These are phyloP conservation scores for Otolemur crassicaudatus DNA, from an alignment of 2,797 vertebrate genomes.

Conservation along the genomic window DNA sequence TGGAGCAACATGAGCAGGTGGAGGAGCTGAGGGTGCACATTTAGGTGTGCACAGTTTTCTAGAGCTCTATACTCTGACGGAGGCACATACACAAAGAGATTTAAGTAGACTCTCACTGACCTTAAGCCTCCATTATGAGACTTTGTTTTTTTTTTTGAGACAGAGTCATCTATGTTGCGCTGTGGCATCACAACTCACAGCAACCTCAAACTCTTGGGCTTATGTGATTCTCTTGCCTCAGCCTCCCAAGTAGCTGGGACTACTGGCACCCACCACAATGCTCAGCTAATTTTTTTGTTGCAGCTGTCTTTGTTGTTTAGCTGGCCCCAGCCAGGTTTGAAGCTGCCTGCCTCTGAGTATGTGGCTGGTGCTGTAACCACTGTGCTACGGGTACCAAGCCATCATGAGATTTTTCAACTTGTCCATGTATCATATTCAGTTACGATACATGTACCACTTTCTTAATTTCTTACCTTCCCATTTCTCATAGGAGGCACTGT, in stretches of 20 bases:
- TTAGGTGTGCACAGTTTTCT: background rate
- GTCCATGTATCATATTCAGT: background rate
- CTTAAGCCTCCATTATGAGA: background rate
- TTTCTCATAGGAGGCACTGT: background rate
- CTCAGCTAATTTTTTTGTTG: no score
- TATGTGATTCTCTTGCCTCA: no score
- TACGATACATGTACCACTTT: background rate
- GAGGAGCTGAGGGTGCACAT: rapidly evolving
- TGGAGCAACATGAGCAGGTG: background rate
- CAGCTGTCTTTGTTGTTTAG: no score
- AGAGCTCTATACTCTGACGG: background rate
- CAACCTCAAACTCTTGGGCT: no score
- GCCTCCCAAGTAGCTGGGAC: no score
- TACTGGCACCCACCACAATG: no score
- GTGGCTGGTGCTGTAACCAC: no score
- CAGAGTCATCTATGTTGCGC: no score
- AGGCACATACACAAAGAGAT: background rate
- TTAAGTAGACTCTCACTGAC: background rate
- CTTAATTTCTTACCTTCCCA: background rate
- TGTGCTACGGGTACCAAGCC: background rate
- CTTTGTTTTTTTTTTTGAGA: background rate
- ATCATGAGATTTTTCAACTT: background rate
- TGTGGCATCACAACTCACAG: no score
- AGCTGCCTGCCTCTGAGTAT: no score
- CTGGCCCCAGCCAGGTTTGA: no score